Evolutionary conservation across 2,797 vertebrate genomes (phyloP).

Genomic region (Gymnothorax reevesii): DNA sequence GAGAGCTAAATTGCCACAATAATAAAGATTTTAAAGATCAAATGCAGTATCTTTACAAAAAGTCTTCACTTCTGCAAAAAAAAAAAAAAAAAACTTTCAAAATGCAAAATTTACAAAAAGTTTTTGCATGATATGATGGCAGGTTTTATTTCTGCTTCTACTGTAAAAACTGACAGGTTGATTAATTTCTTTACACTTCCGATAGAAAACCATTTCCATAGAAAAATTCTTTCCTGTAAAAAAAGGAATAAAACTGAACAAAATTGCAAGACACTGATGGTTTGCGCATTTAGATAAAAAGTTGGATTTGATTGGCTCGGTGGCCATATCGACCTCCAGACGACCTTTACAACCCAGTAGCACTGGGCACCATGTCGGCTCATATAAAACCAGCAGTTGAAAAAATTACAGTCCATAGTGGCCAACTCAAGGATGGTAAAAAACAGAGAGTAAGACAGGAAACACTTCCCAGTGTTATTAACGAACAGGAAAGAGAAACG

Average conservation of each 20-base stretch:
- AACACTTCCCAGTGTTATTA: conserved; percentile 62
- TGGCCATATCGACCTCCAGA: conserved; percentile 48
- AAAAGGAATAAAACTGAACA: conserved; percentile 48
- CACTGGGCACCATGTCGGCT: conserved; percentile 67
- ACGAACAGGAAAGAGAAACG: conserved; percentile 30
- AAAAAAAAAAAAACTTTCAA: conserved; percentile 50
- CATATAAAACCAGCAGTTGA: conserved; percentile 60
- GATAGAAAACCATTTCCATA: conserved; percentile 64
- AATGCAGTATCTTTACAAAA: conserved; percentile 2
- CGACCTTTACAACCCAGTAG: conserved; percentile 44
- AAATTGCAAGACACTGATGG: conserved; percentile 73
- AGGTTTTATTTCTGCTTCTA: conserved; percentile 60
- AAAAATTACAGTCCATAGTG: conserved; percentile 32
- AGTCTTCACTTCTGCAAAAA: conserved; percentile 45
- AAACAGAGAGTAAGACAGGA: conserved; percentile 61
- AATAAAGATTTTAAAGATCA: background rate
- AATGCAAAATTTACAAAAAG: conserved; percentile 54
- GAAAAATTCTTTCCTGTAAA: conserved; percentile 35
- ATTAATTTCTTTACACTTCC: conserved; percentile 52
- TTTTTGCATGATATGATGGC: conserved; percentile 26
- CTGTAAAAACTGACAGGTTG: conserved; percentile 53
- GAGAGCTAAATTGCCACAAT: conserved; percentile 63
- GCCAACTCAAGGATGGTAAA: conserved; percentile 50
- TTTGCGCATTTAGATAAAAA: conserved; percentile 51
- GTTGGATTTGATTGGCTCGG: conserved; percentile 31